Evolutionary conservation across 1,140 invertebrate species (phyloP).

Genomic region (Artemia franciscana): DNA sequence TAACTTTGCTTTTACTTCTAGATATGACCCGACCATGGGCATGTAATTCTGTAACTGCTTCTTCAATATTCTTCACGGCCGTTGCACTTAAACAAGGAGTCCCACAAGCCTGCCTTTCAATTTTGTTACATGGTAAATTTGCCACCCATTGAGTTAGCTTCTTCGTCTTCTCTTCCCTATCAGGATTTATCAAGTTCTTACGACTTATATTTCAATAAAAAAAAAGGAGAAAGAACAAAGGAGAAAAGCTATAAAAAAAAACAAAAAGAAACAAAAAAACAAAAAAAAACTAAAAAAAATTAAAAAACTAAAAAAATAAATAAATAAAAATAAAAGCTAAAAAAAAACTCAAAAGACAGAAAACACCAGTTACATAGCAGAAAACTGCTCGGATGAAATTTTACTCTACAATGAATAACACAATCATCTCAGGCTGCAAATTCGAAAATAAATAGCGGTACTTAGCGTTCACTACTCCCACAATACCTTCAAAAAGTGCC

Average conservation of each 20-base stretch:
- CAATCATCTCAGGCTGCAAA: too few relatives aligned
- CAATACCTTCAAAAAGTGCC: too few relatives aligned
- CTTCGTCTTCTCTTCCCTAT: slow-evolving; percentile 16
- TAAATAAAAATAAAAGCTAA: too few relatives aligned
- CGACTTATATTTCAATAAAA: slow-evolving; percentile 21
- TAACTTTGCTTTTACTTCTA: neutral
- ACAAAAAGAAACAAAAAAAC: too few relatives aligned
- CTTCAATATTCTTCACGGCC: neutral
- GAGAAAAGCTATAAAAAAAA: slow-evolving; percentile 5
- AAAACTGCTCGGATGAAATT: too few relatives aligned
- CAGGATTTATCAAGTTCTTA: slow-evolving; percentile 11
- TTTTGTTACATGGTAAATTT: slow-evolving; percentile 9
- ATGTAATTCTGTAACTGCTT: neutral
- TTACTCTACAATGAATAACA: too few relatives aligned
- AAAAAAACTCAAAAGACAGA: too few relatives aligned
- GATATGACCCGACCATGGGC: neutral
- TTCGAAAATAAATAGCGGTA: too few relatives aligned
- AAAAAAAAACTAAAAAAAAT: too few relatives aligned
- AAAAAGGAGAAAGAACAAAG: slow-evolving; percentile 1
- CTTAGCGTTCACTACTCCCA: too few relatives aligned
- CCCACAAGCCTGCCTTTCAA: slow-evolving; percentile 5
- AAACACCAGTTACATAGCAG: too few relatives aligned
- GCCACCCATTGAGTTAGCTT: slow-evolving; percentile 11
- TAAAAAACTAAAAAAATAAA: too few relatives aligned
- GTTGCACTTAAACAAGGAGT: neutral